These are phyloP conservation scores for Cephus rjabovi DNA, from an alignment of 2,888 invertebrate genomes.

Conservation along the genomic window DNA sequence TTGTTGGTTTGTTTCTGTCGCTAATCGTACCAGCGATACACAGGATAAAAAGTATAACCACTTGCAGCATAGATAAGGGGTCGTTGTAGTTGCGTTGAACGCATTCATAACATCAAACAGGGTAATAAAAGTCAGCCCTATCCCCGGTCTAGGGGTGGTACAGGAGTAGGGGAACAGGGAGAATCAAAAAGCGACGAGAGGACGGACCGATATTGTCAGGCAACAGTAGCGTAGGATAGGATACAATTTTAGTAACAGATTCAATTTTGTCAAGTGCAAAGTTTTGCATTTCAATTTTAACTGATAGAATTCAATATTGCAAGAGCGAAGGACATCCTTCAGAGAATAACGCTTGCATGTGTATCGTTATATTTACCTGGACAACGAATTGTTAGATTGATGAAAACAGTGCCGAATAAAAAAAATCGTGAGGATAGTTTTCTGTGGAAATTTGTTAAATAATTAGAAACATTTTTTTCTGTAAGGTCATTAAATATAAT, in stretches of 20 bases:
- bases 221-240: slow-evolving; percentile 30
- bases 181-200: slow-evolving; percentile 46
- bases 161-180: slow-evolving; percentile 27
- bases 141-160: slow-evolving; percentile 15
- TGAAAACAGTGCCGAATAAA: not conserved
- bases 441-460: not conserved
- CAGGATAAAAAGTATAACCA: slow-evolving; percentile 50
- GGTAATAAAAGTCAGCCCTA: slow-evolving; percentile 62
- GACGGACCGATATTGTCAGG: slow-evolving; percentile 32
- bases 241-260: slow-evolving; percentile 28
- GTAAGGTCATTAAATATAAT: not conserved
- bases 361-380: not conserved
- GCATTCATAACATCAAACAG: slow-evolving; percentile 61
- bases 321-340: not conserved
- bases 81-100: slow-evolving; percentile 34
- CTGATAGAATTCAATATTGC: not conserved
- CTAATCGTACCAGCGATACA: slow-evolving; percentile 44
- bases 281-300: not conserved
- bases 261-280: not conserved
- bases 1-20: slow-evolving; percentile 33
- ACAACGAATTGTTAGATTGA: not conserved
- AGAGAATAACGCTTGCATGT: not conserved
- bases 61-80: slow-evolving; percentile 28
- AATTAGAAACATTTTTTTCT: not conserved
- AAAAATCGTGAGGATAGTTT: not conserved